These are phyloP conservation scores for Delichon dasypus DNA, from an alignment of 2,797 vertebrate species.

Conservation along the genomic window DNA sequence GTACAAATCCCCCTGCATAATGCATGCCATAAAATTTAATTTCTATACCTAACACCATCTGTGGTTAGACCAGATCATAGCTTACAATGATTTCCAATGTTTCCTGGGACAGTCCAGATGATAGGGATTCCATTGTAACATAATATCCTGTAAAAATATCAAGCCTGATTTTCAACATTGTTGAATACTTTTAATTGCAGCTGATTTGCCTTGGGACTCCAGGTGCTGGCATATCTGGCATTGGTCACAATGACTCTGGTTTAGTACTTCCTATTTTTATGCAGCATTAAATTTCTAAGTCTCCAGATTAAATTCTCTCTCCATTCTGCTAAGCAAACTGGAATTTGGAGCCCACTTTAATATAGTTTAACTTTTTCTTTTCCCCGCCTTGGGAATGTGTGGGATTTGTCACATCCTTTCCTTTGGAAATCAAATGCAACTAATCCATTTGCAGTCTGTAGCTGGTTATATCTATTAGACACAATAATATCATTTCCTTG, in stretches of 20 bases:
- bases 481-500: background rate
- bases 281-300: background rate
- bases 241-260: background rate
- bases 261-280: background rate
- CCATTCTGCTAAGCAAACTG: background rate
- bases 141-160: background rate
- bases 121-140: background rate
- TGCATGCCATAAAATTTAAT: background rate
- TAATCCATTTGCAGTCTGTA: background rate
- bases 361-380: background rate
- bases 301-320: background rate
- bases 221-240: background rate
- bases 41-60: background rate
- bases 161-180: background rate
- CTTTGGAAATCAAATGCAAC: background rate
- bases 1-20: background rate
- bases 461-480: background rate
- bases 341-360: background rate
- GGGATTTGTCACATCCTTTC: background rate
- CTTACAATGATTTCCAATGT: fast-evolving
- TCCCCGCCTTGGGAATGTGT: background rate
- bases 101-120: background rate
- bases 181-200: background rate
- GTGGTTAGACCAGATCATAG: background rate
- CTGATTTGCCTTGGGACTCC: background rate